Evolutionary conservation across 2,888 invertebrate genomes (phyloP), one percentile per base, ranked within the genome.

Genomic region (Alitta virens): DNA sequence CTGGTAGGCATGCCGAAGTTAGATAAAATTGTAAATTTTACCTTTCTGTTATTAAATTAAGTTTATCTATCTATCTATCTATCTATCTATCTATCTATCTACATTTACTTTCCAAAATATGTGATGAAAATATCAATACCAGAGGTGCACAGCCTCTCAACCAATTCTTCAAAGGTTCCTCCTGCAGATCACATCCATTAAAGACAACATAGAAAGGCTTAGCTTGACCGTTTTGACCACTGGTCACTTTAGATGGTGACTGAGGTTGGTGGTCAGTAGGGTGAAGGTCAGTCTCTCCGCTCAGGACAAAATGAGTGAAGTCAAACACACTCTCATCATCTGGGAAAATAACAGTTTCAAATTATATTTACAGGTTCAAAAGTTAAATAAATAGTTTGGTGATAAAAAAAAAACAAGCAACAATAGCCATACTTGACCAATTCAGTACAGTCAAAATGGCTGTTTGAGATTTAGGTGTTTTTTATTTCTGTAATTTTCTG

Each of bases 131-230:
- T 53, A 12, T 12, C 7, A 25, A 26, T 18, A 78, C 78, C 74
- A 75, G 74, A 61, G 71, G 72, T 25, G 74, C 72, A 70, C 77
- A 77, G 5, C 66, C 56, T 27, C 75, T 66, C 5, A 78, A 68
- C 75, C 76, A 77, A 62, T 75, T 70, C 62, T 74, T 74, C 3
- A 78, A 64, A 21, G 62, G 65, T 0, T 63, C 58, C 26, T 72
- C 72, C 3, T 72, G 43, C 46, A 79, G 72, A 7, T 62, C 62
- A 63, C 68, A 71, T 2, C 78, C 78, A 42, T 69, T 74, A 68
- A 77, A 77, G 43, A 68, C 68, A 26, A 76, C 60, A 62, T 68
- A 73, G 69, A 64, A 71, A n/a, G 23, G 23, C 2, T 14, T 38
- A 2, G 2, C 21, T 16, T 38, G 43, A 21, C 53, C 54, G 2